Evolutionary conservation across 2,888 invertebrate genomes (phyloP), one percentile per base, ranked within the genome.

Genomic region (Pristionchus japonicus): DNA sequence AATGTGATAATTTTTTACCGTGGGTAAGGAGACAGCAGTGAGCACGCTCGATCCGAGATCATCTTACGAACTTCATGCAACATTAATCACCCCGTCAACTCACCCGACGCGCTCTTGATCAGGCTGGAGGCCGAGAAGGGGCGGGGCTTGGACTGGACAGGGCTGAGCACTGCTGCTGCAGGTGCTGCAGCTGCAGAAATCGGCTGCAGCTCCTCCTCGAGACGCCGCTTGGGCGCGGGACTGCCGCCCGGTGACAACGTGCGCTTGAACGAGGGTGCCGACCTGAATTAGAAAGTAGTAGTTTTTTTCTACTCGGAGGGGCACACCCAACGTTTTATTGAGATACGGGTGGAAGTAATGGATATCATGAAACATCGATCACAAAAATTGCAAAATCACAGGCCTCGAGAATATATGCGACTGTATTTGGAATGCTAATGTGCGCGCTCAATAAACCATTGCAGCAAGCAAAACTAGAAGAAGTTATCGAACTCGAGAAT

Each of bases 111-210:
- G 11, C 43, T 47, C 43, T 47, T 77, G 77, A 77, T 40, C 43
- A 77, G 77, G 34, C 77, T 77, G 27, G 77, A 77, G 9, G 77
- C 77, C 27, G 77, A 77, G 77, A 77, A 47, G 27, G 77, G 77
- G 77, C 77, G 77, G n/a, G 77, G 77, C 77, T 77, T 77, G 77
- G 77, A n/a, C 47, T 43, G n/a, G n/a, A n/a, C 11, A 0, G 77
- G 77, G 27, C 43, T 77, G 34, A 34, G 37, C 20, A 34, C 70
- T 31, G 27, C 61, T 17, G 67, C 1, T 43, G 74, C 43, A 31
- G 74, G 34, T n/a, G 74, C 6, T n/a, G 74, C 74, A 40, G 74
- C 74, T 34, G 70, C 11, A 13, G 70, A 6, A 27, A 3, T 13
- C 27, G n/a, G 27, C 64, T 64, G 64, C 70, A 4, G 70, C 9